Evolutionary conservation across 2,888 invertebrate species (phyloP), one percentile per base, ranked within the genome.

Genomic region (Caenorhabditis becei): DNA sequence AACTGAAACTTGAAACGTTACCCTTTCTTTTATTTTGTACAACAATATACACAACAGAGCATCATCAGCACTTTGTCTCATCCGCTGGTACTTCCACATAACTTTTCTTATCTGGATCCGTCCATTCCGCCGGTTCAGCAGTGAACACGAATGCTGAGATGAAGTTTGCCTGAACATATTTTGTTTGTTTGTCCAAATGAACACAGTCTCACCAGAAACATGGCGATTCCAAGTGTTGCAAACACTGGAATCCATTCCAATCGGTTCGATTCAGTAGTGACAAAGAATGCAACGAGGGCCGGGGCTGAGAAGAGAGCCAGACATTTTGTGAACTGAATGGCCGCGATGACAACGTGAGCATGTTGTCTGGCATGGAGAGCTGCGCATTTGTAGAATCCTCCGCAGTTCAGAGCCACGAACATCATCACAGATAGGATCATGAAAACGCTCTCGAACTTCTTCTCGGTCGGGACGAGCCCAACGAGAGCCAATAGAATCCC

Each of bases 261-360:
- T 35, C 75, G 16, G 26, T 70, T 69, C 2, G 65, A 67, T 51
- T 86, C 86, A 10, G 82, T 80, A 1, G 56, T 24, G 10, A 87
- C 86, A 62, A 86, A 84, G 20, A 85, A 65, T 8, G 80, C 70
- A 58, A 87, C 83, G 47, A 87, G 61, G 14, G 82, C 80, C 0
- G 87, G 87, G 11, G 84, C 87, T 0, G 85, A 70, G 79, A 88
- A 87, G 14, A 88, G 69, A 20, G 87, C 83, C 37, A 86, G 32
- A 75, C 88, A 87, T 62, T 88, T 88, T 28, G 81, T 84, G 67
- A 85, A 86, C 62, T 87, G 87, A 32, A 84, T 83, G 44, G 83
- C 82, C 2, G 88, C 83, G 10, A 88, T 78, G n/a, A 88, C 83
- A 26, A 88, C 82, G 41, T 80, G 79, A 23, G 79, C 72, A 26